Base-by-base conservation (phyloP, 2,888 invertebrate genomes). In the Lingula anatina region DNA sequence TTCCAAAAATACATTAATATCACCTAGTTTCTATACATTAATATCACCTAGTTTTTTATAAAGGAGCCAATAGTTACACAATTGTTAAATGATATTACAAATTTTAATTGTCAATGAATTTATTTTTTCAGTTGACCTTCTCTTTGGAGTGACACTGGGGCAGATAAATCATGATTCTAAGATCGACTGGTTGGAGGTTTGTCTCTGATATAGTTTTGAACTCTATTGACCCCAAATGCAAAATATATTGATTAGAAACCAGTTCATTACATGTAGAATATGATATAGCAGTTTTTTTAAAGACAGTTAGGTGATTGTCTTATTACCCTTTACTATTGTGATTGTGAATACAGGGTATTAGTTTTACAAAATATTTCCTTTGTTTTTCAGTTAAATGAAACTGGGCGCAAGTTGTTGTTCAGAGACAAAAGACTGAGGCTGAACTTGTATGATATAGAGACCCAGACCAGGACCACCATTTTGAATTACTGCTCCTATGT, bases 121-220 rank as follows among this genome's bases (percentile, higher is more conserved):
- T 50, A 37, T 51, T 18, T 46, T 68, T 72, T 36, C 71, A 82
- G 82, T 83, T 58, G 84, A 85, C 64, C 68, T 85, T 41, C 65
- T 79, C 7, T 79, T 71, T 57, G 81, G 81, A 12, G 66, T 83
- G 40, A 85, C 85, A 61, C 76, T 89, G 39, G 85, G 85, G 0
- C 91, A 92, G 70, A 85, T 96, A 60, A 85, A 84, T 69, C 95
- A 99, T 73, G 93, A 94, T 68, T 87, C 90, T 0, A 89, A 94
- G 67, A 87, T 97, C 27, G 96, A 97, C 77, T 99, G 97, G 97
- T 80, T 99, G 35, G 97, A 97, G 75, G 78, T 75, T 49, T 51
- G 55, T 31, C 4, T 12, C n/a, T n/a, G n/a, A n/a, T 25, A 15
- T 51, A 12, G 2, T 23, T 20, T 39, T 40, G 45, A 43, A 27